Conservation (phyloP, 2,113 vertebrate genomes). For the Microcebus jonahi region DNA sequence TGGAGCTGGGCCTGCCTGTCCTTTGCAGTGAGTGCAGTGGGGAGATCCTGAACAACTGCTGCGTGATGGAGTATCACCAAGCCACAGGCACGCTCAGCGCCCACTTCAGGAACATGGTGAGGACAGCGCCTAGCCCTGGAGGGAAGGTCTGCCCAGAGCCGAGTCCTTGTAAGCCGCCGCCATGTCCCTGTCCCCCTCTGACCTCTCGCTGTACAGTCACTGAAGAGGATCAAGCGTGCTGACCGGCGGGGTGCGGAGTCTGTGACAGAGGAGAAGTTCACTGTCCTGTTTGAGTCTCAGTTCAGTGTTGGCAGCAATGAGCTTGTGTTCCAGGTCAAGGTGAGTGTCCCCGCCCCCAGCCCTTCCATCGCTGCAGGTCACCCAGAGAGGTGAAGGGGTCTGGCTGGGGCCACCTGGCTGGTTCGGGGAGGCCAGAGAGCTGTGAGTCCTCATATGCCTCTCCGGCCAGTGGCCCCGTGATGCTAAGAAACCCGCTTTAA, state of each 20-base stretch:
- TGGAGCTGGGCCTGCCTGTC: accelerated
- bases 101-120: slow-evolving; percentile 98
- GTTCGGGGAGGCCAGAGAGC: neutral
- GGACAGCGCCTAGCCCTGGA: neutral
- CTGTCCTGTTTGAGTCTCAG: slow-evolving; percentile 97
- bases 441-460: accelerated
- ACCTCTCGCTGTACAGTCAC: slow-evolving; percentile 85
- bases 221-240: slow-evolving; percentile 97
- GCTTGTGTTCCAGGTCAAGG: slow-evolving; percentile 98
- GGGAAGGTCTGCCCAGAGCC: neutral
- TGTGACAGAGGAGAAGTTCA: slow-evolving; percentile 98
- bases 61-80: slow-evolving; percentile 98
- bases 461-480: neutral
- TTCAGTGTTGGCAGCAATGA: slow-evolving; percentile 98
- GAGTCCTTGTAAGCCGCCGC: accelerated
- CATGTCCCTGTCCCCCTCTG: accelerated
- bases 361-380: accelerated
- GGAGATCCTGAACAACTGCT: slow-evolving; percentile 98
- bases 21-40: slow-evolving; percentile 93
- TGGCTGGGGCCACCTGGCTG: neutral
- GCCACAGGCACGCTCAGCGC: slow-evolving; percentile 96
- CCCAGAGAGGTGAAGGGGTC: no score
- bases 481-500: neutral
- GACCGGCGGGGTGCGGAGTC: slow-evolving; percentile 96
- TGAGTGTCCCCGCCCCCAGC: slow-evolving; percentile 69